Base-by-base conservation (phyloP, 2,797 vertebrate genomes). In the Artibeus lituratus region DNA sequence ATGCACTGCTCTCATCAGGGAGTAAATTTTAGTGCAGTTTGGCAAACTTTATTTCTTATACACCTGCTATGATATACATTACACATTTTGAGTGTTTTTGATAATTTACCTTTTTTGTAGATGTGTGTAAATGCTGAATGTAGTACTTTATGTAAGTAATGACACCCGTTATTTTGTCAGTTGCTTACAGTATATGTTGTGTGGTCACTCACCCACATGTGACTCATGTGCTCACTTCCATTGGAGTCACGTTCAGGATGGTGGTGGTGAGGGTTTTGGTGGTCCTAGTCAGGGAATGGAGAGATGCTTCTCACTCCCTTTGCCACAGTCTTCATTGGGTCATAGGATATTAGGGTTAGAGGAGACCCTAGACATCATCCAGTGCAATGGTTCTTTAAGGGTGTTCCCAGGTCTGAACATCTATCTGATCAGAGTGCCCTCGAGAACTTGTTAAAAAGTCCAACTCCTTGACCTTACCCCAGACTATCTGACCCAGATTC, bases 11-110 rank as follows among this genome's bases (percentile, higher is more conserved):
- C 94, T 97, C 96, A 90, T 96, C 57, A 78, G 74, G 85, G 91
- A 96, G 88, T 70, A 97, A 94, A 97, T 97, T 97, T 97, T 94
- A 97, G 95, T 88, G 96, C 96, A 29, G 49, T 95, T 97, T 96
- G 98, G 76, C 82, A 82, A 97, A 98, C 94, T 98, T 98, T 97
- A 82, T 97, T 98, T 98, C 97, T 97, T 96, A 85, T 87, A 76
- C 62, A 96, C 93, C 88, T 94, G 53, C 97, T 97, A 82, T 96
- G 82, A 90, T 29, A 11, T n/a, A 32, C n/a, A 51, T 90, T 95
- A 94, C 76, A 73, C 59, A 92, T 96, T 97, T 96, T 51, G 92
- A 89, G 96, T 94, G 76, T 93, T 73, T 96, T 88, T 94, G 42
- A 69, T 32, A n/a, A 39, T 84, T 90, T 84, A 2, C 24, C 88